Evolutionary conservation across 2,888 invertebrate species (phyloP).

Genomic region (Drosophila neotestacea): DNA sequence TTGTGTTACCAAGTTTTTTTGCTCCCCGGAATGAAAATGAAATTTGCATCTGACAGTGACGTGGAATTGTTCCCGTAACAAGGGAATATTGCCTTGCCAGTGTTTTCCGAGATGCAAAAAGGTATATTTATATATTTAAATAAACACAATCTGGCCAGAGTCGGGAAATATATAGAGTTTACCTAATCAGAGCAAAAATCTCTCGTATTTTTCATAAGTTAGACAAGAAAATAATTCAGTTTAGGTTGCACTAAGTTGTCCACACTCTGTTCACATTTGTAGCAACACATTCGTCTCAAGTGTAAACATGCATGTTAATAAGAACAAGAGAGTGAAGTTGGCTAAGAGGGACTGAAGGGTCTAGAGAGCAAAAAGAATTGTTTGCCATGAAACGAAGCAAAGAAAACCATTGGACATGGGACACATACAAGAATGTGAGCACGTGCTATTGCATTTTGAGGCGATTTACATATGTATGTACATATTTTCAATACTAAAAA

Average conservation of each 20-base stretch:
- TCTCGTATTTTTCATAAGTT: neutral
- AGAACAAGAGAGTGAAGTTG: conserved; percentile 33
- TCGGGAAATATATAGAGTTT: conserved; percentile 5
- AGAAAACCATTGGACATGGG: conserved; percentile 15
- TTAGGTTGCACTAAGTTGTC: neutral
- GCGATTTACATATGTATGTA: conserved; percentile 45
- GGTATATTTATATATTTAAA: conserved; percentile 37
- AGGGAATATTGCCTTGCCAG: conserved; percentile 15
- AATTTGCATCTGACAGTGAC: conserved; percentile 78
- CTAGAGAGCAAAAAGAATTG: conserved; percentile 29
- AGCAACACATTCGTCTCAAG: conserved; percentile 46
- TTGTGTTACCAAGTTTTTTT: conserved; percentile 44
- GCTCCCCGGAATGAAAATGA: conserved; percentile 58
- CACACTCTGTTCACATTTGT: conserved; percentile 29
- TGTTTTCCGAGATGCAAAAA: conserved; percentile 13
- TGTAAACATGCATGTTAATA: conserved; percentile 62
- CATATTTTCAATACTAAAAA: conserved; percentile 28
- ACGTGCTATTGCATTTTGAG: conserved; percentile 67
- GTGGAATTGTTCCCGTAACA: conserved; percentile 29
- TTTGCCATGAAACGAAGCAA: conserved; percentile 38
- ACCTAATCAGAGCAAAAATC: neutral
- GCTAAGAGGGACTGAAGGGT: neutral
- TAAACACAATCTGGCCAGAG: conserved; percentile 13
- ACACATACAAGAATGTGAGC: conserved; percentile 25
- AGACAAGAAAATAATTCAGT: neutral